Base-by-base conservation (phyloP, 2,888 invertebrate genomes). In the Graphium colonna region DNA sequence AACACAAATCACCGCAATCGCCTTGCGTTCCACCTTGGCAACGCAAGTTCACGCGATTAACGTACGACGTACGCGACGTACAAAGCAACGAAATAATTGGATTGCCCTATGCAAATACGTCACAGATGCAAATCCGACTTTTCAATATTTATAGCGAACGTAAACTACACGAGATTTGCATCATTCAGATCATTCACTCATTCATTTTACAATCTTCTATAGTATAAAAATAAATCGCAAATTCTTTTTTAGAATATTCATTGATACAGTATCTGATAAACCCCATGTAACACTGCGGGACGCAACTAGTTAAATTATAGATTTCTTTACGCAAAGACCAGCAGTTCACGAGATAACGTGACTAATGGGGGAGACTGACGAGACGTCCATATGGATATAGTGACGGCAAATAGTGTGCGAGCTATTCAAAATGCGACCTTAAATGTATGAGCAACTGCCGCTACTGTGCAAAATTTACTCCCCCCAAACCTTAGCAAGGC, bases 41-140 rank as follows among this genome's bases (percentile, higher is more conserved):
- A 40, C 8, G 8, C 28, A 21, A 28, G 40, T 40, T 48, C 33
- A 7, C 8, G n/a, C 33, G 33, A 33, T 10, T 33, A 3, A 33
- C 7, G 10, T 10, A 26, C 26, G 26, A 33, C 33, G n/a, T 10
- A 10, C 33, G 9, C 9, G 10, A 33, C 3, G 41, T 41, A 41
- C 28, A 40, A 17, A 9, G 33, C 33, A n/a, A n/a, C n/a, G n/a
- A n/a, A n/a, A n/a, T 50, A 42, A 50, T 50, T 5, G 38, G 43
- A 50, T 50, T 43, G 38, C 16, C 4, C 7, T 10, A 21, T 18
- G 40, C n/a, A 18, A 10, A 21, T 9, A 38, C 50, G 50, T 50
- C 50, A 50, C 18, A 18, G 40, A 28, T 26, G 47, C 31, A 38
- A 21, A 21, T 40, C 40, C 17, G 48, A 10, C 18, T 47, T 13